Conservation (phyloP, 1,140 invertebrate genomes). For the Notospermus geniculatus region DNA sequence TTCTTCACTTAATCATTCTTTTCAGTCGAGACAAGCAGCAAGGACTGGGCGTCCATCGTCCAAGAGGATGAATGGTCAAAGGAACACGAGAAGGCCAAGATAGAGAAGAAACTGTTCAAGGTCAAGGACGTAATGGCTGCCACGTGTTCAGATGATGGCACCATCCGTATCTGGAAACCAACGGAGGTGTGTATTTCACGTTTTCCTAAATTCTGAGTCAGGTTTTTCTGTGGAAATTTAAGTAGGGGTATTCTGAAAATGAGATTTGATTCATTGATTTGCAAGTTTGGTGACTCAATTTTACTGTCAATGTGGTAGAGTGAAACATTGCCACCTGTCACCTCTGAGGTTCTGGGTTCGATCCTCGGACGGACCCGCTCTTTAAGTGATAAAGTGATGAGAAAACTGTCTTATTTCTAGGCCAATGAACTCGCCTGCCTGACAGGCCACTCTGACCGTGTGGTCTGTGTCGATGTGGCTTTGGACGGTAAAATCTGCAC, state of each 20-base stretch:
- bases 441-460: slow-evolving; percentile 43
- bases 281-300: not conserved
- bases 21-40: no score
- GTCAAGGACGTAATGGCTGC: slow-evolving; percentile 44
- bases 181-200: slow-evolving; percentile 34
- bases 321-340: no score
- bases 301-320: slow-evolving; percentile 21
- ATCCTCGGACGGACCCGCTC: not conserved
- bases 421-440: slow-evolving; percentile 39
- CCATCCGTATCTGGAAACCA: slow-evolving; percentile 50
- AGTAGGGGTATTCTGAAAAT: not conserved
- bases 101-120: slow-evolving; percentile 10
- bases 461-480: slow-evolving; percentile 35
- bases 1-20: no score
- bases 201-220: not conserved
- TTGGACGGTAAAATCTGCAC: slow-evolving; percentile 34
- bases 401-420: slow-evolving; percentile 23
- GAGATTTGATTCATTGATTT: not conserved
- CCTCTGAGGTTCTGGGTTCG: no score
- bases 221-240: not conserved
- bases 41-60: not conserved
- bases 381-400: not conserved
- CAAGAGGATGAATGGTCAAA: slow-evolving; percentile 9
- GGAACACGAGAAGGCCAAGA: slow-evolving; percentile 12
- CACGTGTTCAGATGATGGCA: slow-evolving; percentile 50